A percentile compares a stretch with the other conserved stretches of the same genome.
phyloP scores from a whole-genome alignment of 2,113 vertebrate species.

The Prinia subflava region DNA sequence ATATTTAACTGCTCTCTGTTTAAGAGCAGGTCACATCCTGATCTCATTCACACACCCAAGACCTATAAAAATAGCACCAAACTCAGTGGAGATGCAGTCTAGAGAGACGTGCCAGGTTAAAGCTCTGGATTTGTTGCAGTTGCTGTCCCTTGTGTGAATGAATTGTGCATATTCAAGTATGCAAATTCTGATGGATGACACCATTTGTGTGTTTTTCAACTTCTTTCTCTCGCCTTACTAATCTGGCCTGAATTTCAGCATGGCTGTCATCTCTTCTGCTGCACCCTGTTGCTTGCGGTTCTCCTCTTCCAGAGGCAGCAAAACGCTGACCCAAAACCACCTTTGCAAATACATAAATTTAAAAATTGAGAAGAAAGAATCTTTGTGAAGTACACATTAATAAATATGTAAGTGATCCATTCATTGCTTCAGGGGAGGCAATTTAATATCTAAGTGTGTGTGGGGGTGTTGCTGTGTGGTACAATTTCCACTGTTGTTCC shows the following conservation, averaged over 20 bases:
- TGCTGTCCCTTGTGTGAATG: background rate
- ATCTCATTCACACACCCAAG: background rate
- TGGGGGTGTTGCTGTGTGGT: background rate
- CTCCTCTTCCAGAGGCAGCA: background rate
- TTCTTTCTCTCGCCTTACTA: background rate
- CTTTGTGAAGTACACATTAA: background rate
- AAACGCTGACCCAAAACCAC: background rate
- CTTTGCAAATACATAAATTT: background rate
- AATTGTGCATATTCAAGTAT: background rate
- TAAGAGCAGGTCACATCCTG: background rate
- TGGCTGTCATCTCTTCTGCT: background rate
- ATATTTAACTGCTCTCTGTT: background rate
- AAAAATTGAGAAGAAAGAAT: background rate
- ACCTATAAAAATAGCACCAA: background rate
- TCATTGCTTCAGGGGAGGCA: background rate
- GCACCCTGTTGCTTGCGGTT: accelerated
- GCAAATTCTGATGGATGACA: background rate
- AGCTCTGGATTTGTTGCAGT: background rate
- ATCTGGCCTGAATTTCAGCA: background rate
- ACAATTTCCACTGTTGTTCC: background rate
- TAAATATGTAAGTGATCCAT: background rate
- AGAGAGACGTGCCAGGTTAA: background rate
- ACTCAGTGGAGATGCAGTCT: background rate
- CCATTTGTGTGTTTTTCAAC: accelerated
- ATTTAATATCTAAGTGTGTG: background rate